Evolutionary conservation across 2,797 vertebrate genomes (phyloP), one percentile per base, ranked within the genome.

Genomic region (Poeciliopsis paucimaculata): DNA sequence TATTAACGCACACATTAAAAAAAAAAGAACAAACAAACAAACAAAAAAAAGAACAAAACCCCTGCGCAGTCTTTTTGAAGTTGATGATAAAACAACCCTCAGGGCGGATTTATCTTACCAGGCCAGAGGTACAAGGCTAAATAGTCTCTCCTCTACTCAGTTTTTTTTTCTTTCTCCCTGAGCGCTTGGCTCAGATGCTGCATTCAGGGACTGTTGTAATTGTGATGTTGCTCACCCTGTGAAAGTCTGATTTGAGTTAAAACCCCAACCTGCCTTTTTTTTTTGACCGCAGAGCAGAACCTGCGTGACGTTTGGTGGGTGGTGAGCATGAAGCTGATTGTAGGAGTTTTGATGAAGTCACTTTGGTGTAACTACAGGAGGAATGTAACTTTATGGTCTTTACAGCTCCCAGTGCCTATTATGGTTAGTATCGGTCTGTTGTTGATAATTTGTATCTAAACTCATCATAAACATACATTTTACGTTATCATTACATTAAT

Each of bases 291-390:
- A 64, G 84, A 86, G 75, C 76, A 68, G 71, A 76, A 45, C 68
- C 83, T 76, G 81, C 57, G 87, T 94, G 93, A 93, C 91, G 93
- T 87, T 83, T 45, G 28, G 90, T 84, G 90, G 93, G 92, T 77
- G 91, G 91, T 87, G 93, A 90, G 64, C 47, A 31, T 6, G 1
- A 41, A 51, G 66, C 64, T 72, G 78, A 77, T 41, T 47, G 55
- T 57, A 75, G 45, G 60, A 75, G 72, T 53, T 73, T 79, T 20
- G 76, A 45, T 57, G 41, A 64, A 82, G 77, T 70, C 73, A 39
- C 41, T 84, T n/a, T 31, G 46, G 4, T 73, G 2, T 23, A 49
- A 57, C 45, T 55, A 51, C 75, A 1, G 20, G 15, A 8, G 49
- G 4, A 57, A 13, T 45, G 20, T 10, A 41, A 57, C 39, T 36